phyloP scores from a whole-genome alignment of 1,140 invertebrate species.

The Penaeus vannamei region DNA sequence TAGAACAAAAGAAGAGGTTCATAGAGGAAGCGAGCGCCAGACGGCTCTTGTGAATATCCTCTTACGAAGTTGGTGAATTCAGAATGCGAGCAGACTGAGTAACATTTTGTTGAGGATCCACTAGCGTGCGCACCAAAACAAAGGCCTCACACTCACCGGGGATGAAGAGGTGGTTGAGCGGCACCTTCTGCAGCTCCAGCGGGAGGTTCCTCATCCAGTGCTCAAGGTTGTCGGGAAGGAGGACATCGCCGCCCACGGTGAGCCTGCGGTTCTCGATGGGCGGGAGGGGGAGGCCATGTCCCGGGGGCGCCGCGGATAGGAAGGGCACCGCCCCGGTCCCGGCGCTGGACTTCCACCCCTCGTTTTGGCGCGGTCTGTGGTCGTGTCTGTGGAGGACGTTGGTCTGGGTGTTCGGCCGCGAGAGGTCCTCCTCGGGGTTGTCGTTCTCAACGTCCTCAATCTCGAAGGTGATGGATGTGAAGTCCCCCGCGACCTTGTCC shows the following conservation, averaged over 20 bases:
- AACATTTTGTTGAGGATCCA: too few species aligned
- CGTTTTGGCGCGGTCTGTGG: neutral
- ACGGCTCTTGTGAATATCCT: too few species aligned
- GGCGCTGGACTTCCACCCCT: neutral
- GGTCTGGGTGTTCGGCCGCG: conserved; percentile 19
- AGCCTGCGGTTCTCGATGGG: neutral
- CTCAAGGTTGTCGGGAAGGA: conserved; percentile 14
- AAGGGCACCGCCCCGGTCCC: neutral
- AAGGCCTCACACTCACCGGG: conserved; percentile 38
- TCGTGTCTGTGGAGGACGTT: neutral
- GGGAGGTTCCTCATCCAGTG: conserved; percentile 49
- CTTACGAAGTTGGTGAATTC: too few species aligned
- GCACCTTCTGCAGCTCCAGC: conserved; percentile 9
- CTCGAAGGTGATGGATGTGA: conserved; percentile 50
- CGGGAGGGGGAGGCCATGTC: neutral
- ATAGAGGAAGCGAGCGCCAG: too few species aligned
- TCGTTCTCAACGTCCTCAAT: conserved; percentile 3
- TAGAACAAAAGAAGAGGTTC: too few species aligned
- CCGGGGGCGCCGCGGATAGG: neutral
- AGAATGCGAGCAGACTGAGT: too few species aligned
- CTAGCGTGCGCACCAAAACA: too few species aligned
- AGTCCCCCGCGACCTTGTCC: conserved; percentile 31
- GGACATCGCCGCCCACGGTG: neutral
- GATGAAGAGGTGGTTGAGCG: conserved; percentile 56
- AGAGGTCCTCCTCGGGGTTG: neutral